Conservation (phyloP, 2,888 invertebrate genomes). For the Hyles lineata region DNA sequence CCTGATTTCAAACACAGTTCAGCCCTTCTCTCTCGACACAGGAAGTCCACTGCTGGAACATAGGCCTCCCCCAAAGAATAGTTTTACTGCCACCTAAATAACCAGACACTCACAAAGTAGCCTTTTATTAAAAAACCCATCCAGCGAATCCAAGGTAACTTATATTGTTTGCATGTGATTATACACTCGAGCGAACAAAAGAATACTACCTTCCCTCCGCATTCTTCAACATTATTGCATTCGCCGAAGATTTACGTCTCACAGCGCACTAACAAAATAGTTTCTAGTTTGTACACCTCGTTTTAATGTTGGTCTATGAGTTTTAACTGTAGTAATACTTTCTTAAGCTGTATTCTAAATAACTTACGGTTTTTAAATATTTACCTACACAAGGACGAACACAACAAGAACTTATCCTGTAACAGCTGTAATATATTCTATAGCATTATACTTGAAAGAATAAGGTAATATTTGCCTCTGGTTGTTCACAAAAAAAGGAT, state of each 20-base stretch:
- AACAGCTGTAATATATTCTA: too few species aligned
- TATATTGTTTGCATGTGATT: constrained; percentile 66
- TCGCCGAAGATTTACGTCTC: constrained; percentile 35
- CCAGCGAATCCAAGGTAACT: constrained; percentile 25
- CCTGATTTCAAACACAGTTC: too few species aligned
- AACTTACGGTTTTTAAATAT: too few species aligned
- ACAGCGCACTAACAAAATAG: neutral
- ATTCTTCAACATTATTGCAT: constrained; percentile 63
- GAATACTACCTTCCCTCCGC: constrained; percentile 60
- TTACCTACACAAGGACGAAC: too few species aligned
- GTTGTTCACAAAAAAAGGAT: too few species aligned
- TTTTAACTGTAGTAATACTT: neutral
- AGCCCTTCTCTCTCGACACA: too few species aligned
- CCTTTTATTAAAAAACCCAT: neutral
- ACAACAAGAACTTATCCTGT: too few species aligned
- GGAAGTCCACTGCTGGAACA: too few species aligned
- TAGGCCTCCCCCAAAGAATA: too few species aligned
- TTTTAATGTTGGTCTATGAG: neutral
- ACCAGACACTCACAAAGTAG: neutral
- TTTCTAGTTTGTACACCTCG: neutral
- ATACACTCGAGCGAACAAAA: constrained; percentile 68
- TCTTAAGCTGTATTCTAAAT: neutral
- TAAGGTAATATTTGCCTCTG: too few species aligned
- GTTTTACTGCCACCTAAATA: too few species aligned
- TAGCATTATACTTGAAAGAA: too few species aligned